phyloP scores from a whole-genome alignment of 1,140 invertebrate genomes.

The Drosophila sechellia region DNA sequence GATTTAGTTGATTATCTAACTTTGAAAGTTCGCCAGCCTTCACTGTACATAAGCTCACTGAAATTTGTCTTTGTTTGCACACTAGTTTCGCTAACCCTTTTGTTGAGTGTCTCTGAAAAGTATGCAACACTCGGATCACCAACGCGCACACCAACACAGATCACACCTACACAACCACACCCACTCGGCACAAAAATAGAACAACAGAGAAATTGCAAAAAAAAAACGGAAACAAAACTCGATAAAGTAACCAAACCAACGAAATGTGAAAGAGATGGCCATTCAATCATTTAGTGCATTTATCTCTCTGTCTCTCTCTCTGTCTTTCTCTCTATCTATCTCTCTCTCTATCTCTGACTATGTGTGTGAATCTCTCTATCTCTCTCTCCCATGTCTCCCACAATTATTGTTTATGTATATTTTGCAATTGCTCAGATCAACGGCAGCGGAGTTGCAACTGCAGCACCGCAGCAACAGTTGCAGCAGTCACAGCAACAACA shows the following conservation, averaged over 20 bases:
- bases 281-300: conserved; percentile 78
- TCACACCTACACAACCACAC: conserved; percentile 1
- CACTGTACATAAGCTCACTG: conserved; percentile 21
- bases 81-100: conserved; percentile 30
- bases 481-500: conserved; percentile 51
- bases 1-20: background rate
- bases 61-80: conserved; percentile 21
- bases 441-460: conserved; percentile 61
- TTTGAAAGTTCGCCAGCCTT: conserved; percentile 10
- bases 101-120: conserved; percentile 30
- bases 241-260: conserved; percentile 10
- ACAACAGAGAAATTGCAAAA: conserved; percentile 30
- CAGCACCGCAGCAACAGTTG: conserved; percentile 51
- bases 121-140: conserved; percentile 9
- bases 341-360: conserved; percentile 52
- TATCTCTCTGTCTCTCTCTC: conserved; percentile 69
- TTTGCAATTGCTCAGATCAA: conserved; percentile 71
- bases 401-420: conserved; percentile 76
- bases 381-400: conserved; percentile 60
- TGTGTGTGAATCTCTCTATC: conserved; percentile 66
- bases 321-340: conserved; percentile 31
- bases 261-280: conserved; percentile 37
- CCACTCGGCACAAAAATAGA: conserved; percentile 33
- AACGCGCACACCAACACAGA: conserved; percentile 17
- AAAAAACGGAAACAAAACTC: conserved; percentile 27